Evolutionary conservation across 2,888 invertebrate species (phyloP).

Genomic region (Anthophora plumipes): DNA sequence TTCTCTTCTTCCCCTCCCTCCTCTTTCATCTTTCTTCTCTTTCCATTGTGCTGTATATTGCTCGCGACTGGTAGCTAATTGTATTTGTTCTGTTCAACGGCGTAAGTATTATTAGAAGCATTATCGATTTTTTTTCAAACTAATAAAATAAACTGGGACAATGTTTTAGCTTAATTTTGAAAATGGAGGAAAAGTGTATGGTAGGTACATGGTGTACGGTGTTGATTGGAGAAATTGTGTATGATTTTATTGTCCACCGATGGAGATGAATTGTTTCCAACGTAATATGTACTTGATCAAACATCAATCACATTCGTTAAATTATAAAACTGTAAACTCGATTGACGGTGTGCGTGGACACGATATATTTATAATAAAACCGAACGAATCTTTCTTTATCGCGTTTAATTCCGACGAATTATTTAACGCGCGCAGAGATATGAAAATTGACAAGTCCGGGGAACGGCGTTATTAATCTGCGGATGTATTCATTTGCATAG

Average conservation of each 20-base stretch:
- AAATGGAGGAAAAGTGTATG: not conserved
- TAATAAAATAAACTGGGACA: not conserved
- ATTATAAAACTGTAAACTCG: not conserved
- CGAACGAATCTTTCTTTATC: not conserved
- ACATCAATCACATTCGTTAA: not conserved
- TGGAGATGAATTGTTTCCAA: not conserved
- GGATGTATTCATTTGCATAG: conserved; percentile 47
- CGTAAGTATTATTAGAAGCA: not conserved
- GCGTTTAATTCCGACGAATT: not conserved
- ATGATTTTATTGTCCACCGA: too few species aligned
- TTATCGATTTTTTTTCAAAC: not conserved
- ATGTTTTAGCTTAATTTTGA: not conserved
- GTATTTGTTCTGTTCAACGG: not conserved
- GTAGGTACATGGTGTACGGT: not conserved
- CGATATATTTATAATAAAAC: not conserved
- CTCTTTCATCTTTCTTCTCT: too few species aligned
- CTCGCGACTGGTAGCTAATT: not conserved
- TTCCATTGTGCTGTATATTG: too few species aligned
- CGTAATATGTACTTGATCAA: not conserved
- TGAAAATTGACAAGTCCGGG: conserved; percentile 10
- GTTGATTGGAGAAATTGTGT: not conserved
- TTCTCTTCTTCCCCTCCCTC: not conserved
- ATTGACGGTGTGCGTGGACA: not conserved
- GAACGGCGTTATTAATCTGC: conserved; percentile 1
- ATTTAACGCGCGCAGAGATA: not conserved